Conservation (phyloP, 2,797 vertebrate genomes). For the Glossophaga mutica region DNA sequence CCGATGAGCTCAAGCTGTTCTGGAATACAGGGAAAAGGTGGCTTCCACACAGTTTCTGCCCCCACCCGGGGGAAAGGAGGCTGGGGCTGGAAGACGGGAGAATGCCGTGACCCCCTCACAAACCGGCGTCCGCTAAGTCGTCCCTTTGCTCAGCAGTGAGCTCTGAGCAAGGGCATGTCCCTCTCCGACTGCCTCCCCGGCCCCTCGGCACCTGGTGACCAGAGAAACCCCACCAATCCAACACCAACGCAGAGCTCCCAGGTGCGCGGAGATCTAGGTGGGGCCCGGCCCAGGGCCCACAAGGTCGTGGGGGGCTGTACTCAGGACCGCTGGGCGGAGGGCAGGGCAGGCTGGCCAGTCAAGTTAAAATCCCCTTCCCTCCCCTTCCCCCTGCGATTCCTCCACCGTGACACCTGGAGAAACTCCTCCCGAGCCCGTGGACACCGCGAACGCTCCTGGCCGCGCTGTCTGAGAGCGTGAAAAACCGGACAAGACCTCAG, state of each 20-base stretch:
- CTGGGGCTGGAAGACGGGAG: not conserved
- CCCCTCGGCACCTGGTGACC: not conserved
- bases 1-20: not conserved
- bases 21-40: not conserved
- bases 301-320: fast-evolving
- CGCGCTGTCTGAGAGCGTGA: too few species aligned
- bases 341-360: not conserved
- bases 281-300: fast-evolving
- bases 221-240: too few species aligned
- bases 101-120: not conserved
- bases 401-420: not conserved
- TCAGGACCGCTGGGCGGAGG: too few species aligned
- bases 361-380: not conserved
- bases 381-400: too few species aligned
- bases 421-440: not conserved
- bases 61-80: not conserved
- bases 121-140: not conserved
- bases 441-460: not conserved
- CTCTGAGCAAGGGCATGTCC: not conserved
- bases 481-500: not conserved
- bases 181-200: not conserved
- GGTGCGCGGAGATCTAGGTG: not conserved
- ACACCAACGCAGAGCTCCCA: not conserved
- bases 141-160: not conserved
- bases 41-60: not conserved